Percentiles rank a stretch among this genome's conserved stretches.
Conservation (phyloP, 2,888 invertebrate genomes). For the Polydrusus cervinus region DNA sequence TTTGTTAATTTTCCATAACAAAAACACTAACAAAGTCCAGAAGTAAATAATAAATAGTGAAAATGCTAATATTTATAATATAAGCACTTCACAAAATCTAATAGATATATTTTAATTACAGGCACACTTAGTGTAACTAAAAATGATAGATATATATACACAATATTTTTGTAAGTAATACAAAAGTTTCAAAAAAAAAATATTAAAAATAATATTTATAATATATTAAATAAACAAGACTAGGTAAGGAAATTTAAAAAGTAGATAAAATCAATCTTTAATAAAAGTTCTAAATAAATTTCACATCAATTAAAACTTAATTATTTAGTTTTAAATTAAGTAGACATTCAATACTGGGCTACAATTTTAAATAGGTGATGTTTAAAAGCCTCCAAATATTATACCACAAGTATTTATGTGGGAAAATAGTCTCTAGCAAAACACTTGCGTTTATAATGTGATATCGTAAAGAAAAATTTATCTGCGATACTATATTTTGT, state of each 20-base stretch:
- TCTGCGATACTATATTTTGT: too few relatives aligned
- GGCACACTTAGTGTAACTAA: conserved; percentile 66
- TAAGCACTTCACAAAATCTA: conserved; percentile 67
- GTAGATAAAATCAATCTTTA: conserved; percentile 49
- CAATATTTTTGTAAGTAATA: conserved; percentile 32
- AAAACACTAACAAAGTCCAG: conserved; percentile 65
- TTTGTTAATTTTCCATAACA: conserved; percentile 66
- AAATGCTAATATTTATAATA: conserved; percentile 68
- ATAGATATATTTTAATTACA: conserved; percentile 51
- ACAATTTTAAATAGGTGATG: conserved; percentile 42
- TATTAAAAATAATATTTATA: conserved; percentile 53
- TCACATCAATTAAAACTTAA: conserved; percentile 9
- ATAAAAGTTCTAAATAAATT: conserved; percentile 5
- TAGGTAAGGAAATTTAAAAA: conserved; percentile 60
- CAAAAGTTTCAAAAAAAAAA: conserved; percentile 34
- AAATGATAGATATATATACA: conserved; percentile 37
- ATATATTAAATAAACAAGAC: conserved; percentile 61
- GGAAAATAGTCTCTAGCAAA: too few relatives aligned
- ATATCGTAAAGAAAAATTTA: too few relatives aligned
- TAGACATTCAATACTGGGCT: conserved; percentile 32
- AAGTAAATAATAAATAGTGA: conserved; percentile 59
- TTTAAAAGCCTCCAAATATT: conserved; percentile 27
- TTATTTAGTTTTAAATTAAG: conserved; percentile 13
- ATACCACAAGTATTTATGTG: not conserved
- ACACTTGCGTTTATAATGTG: too few relatives aligned